Percentiles rank a stretch among this genome's conserved stretches.
Evolutionary conservation across 2,888 invertebrate species (phyloP).

Genomic region (Stenoptilia bipunctidactyla): DNA sequence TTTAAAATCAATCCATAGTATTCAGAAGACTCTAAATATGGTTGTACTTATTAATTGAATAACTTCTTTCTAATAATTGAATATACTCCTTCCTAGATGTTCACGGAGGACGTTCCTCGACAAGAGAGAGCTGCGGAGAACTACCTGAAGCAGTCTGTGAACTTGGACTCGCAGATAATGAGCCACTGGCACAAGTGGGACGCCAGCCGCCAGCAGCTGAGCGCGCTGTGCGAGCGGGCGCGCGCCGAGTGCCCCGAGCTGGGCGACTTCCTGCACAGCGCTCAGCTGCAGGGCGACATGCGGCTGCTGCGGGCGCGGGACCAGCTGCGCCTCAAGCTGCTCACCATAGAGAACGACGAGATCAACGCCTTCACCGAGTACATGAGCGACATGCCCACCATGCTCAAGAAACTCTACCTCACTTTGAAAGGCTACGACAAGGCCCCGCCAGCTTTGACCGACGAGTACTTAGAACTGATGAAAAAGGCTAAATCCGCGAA

Average conservation of each 20-base stretch:
- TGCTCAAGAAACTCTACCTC: slow-evolving; percentile 70
- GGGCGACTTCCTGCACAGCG: slow-evolving; percentile 29
- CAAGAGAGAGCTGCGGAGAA: slow-evolving; percentile 48
- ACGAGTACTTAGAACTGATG: slow-evolving; percentile 71
- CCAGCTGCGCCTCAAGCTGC: slow-evolving; percentile 36
- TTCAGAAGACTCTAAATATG: too few species aligned
- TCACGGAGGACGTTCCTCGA: slow-evolving; percentile 50
- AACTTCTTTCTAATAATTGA: too few species aligned
- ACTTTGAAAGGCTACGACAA: slow-evolving; percentile 72
- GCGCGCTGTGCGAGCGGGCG: slow-evolving; percentile 30
- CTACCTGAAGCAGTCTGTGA: slow-evolving; percentile 39
- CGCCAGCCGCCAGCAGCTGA: slow-evolving; percentile 30
- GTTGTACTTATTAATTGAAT: too few species aligned
- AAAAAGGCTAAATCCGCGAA: slow-evolving; percentile 71
- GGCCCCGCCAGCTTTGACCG: slow-evolving; percentile 65
- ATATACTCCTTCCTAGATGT: too few species aligned
- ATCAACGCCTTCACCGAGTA: slow-evolving; percentile 62
- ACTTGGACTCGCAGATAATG: slow-evolving; percentile 39
- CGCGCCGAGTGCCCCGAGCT: slow-evolving; percentile 29
- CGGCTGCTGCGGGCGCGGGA: slow-evolving; percentile 50
- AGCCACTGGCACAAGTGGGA: slow-evolving; percentile 39
- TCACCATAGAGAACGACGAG: slow-evolving; percentile 57
- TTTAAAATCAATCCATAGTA: too few species aligned
- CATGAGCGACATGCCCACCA: slow-evolving; percentile 59
- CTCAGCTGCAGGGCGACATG: slow-evolving; percentile 38